Base-by-base conservation (phyloP, 2,113 vertebrate species). In the Nymphicus hollandicus region DNA sequence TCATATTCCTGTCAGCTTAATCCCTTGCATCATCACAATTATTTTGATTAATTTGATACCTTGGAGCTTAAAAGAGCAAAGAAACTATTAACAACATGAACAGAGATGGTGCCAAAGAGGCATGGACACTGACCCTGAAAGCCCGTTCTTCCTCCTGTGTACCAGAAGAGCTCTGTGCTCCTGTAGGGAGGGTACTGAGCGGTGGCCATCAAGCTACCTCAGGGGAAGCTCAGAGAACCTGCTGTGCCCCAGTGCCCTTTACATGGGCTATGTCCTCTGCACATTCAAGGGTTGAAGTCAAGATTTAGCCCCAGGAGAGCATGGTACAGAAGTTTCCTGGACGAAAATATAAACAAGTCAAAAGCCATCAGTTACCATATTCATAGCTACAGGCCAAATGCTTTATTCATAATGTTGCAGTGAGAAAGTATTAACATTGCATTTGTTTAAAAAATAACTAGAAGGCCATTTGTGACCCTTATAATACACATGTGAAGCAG, bases 381-480 rank as follows among this genome's bases (percentile, higher is more conserved):
- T 78, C 61, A 11, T 95, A 82, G 93, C 97, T 94, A 25, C 44
- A 41, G 97, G 96, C 87, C 79, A 97, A 96, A 97, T 98, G 70
- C 96, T 94, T 98, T 97, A 98, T 98, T 96, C 97, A 88, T 95
- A 90, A 22, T 86, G 66, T 78, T 65, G 58, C 89, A 97, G 94
- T 97, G 94, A 83, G 95, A 81, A 98, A 97, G 98, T 98, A 98
- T 98, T 98, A 98, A 98, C 94, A 97, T 96, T 98, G 88, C 97
- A 97, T 98, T 98, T 97, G 98, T 98, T 98, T 98, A 98, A 98
- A 98, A 96, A 98, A 97, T 98, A 99, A 99, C 98, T 97, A 98
- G 98, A 85, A 91, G 87, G 93, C 97, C 97, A 96, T 98, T 97
- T 97, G 77, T 97, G 98, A 97, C 98, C 98, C 96, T 95, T 88